phyloP scores from a whole-genome alignment of 2,888 invertebrate genomes.

The Acleris cristana region DNA sequence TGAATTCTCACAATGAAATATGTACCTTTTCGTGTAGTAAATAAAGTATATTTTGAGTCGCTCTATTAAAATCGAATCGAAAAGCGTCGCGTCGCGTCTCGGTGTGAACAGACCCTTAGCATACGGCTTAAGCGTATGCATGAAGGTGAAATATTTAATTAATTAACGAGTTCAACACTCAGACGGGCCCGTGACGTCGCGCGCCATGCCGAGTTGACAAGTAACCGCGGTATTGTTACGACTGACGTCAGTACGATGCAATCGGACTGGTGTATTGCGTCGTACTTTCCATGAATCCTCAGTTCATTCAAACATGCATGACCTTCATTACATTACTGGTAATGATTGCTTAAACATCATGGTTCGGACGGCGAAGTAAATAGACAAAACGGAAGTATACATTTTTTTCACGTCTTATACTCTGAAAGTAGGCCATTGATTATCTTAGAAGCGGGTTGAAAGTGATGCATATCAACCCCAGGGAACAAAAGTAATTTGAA shows the following conservation, averaged over 20 bases:
- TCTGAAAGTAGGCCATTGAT: no score
- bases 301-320: constrained; percentile 3
- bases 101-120: no score
- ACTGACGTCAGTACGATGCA: constrained; percentile 26
- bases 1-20: no score
- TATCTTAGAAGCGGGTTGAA: no score
- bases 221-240: constrained; percentile 9
- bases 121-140: constrained; percentile 49
- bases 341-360: constrained; percentile 1
- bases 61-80: no score
- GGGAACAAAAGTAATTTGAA: no score
- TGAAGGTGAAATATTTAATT: constrained; percentile 58
- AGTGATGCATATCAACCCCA: no score
- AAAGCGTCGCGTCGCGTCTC: no score
- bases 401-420: no score
- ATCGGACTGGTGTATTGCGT: constrained; percentile 27
- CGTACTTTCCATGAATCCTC: constrained; percentile 23
- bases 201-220: background rate
- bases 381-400: no score
- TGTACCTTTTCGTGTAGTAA: no score
- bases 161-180: constrained; percentile 66
- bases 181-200: constrained; percentile 49
- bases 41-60: no score
- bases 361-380: background rate
- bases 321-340: constrained; percentile 1